phyloP scores from a whole-genome alignment of 2,113 vertebrate species.

The Hippocampus barbouri region DNA sequence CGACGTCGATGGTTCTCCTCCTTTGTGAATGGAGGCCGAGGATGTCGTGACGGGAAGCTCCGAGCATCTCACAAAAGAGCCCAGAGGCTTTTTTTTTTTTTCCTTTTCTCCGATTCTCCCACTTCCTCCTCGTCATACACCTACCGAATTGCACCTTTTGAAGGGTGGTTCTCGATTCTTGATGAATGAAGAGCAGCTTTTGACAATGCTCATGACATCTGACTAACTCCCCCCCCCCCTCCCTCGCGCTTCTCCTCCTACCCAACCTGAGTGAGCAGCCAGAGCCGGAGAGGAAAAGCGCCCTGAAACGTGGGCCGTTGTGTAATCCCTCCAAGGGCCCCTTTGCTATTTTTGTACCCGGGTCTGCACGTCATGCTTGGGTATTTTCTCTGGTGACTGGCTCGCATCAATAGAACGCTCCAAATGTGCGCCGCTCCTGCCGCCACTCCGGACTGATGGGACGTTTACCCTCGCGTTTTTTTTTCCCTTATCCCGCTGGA shows the following conservation, averaged over 20 bases:
- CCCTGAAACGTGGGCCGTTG: constrained; percentile 96
- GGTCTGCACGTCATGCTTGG: constrained; percentile 97
- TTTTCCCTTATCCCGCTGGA: constrained; percentile 66
- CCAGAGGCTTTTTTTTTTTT: not conserved
- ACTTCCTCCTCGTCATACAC: constrained; percentile 35
- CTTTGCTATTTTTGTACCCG: constrained; percentile 99
- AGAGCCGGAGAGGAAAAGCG: constrained; percentile 74
- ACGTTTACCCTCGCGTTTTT: constrained; percentile 64
- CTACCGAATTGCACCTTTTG: constrained; percentile 8
- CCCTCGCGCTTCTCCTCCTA: constrained; percentile 22
- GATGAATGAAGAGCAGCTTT: constrained; percentile 20
- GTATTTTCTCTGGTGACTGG: constrained; percentile 99
- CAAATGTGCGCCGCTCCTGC: constrained; percentile 86
- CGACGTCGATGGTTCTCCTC: constrained; percentile 34
- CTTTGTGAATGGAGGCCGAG: constrained; percentile 29
- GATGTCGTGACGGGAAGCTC: constrained; percentile 56
- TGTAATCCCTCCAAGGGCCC: constrained; percentile 96
- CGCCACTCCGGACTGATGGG: constrained; percentile 88
- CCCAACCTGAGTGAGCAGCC: constrained; percentile 41
- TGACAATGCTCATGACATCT: constrained; percentile 33
- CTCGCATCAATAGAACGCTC: constrained; percentile 98
- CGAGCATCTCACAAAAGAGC: constrained; percentile 14
- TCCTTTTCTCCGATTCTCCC: not conserved
- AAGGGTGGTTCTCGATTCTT: constrained; percentile 1
- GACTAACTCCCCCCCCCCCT: not conserved